Evolutionary conservation across 2,888 invertebrate species (phyloP), one percentile per base, ranked within the genome.

Genomic region (Dicyrtomina minuta): DNA sequence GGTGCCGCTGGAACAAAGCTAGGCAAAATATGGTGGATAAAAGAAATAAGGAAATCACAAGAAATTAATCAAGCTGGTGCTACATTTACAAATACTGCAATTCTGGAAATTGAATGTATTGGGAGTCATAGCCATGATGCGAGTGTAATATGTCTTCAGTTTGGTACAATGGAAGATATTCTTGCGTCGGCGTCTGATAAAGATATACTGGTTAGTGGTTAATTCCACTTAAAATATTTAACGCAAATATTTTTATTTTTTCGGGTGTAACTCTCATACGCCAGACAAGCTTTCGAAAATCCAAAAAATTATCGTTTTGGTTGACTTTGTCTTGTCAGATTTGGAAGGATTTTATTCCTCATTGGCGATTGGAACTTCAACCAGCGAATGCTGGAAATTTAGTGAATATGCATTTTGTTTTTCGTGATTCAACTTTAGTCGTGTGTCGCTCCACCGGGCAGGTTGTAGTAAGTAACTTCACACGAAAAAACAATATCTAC

Each of bases 121-220:
- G 69, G 70, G 41, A 10, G 27, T 12, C 72, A 70, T 24, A 10
- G 27, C 5, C 72, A 70, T 24, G 59, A 72, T 12, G 46, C 66
- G 1, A 56, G 58, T 20, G 59, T 74, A 10, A 51, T 58, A 1
- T 17, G 59, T 13, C 22, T 69, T 24, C 55, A 66, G 58, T 59
- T 75, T 46, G 72, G 70, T 60, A 39, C 33, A 10, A 39, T 17
- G 20, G 70, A 69, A 5, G 51, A 72, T 49, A 66, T 65, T 22
- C 62, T 75, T 2, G 68, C 73, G 17, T 60, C 73, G 8, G 74
- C 73, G 6, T 69, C 68, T 1, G 44, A 60, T 67, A 73, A 72
- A n/a, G 62, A 66, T 33, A 55, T 73, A 41, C 65, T 71, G 72
- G 73, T 75, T 70, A 43, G 26, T 75, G n/a, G n/a, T 70, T 68